These are phyloP conservation scores for Anthonomus grandis DNA, from an alignment of 1,140 invertebrate genomes.

Conservation along the genomic window DNA sequence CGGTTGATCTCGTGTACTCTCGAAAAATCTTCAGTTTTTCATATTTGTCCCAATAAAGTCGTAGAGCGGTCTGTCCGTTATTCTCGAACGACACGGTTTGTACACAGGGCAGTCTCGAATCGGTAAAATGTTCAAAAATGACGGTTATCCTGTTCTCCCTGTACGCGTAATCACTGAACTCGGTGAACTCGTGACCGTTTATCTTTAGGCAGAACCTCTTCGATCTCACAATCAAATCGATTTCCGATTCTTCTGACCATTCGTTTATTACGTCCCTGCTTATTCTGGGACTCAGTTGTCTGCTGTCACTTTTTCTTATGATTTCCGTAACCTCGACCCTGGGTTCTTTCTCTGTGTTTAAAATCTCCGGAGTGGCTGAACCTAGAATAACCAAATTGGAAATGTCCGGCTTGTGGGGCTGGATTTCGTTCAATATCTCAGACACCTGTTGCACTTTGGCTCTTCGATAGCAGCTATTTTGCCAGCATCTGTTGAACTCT, in stretches of 20 bases:
- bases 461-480: constrained; percentile 23
- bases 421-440: constrained; percentile 17
- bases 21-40: constrained; percentile 30
- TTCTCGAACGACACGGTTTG: constrained; percentile 30
- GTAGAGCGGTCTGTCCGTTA: constrained; percentile 20
- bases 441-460: constrained; percentile 11
- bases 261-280: too few species aligned
- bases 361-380: not conserved
- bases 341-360: too few species aligned
- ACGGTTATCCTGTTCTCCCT: constrained; percentile 17
- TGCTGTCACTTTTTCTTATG: too few species aligned
- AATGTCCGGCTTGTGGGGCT: constrained; percentile 22
- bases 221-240: too few species aligned
- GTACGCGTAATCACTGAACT: not conserved
- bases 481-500: constrained; percentile 23
- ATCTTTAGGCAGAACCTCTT: constrained; percentile 16
- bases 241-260: too few species aligned
- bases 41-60: constrained; percentile 26
- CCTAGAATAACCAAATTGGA: not conserved
- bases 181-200: constrained; percentile 12
- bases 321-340: too few species aligned
- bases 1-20: constrained; percentile 12
- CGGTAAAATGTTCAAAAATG: constrained; percentile 28
- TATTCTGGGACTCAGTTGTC: too few species aligned
- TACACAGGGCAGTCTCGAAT: not conserved